These are phyloP conservation scores for Macropis europaea DNA, from an alignment of 2,888 invertebrate genomes.

Conservation along the genomic window DNA sequence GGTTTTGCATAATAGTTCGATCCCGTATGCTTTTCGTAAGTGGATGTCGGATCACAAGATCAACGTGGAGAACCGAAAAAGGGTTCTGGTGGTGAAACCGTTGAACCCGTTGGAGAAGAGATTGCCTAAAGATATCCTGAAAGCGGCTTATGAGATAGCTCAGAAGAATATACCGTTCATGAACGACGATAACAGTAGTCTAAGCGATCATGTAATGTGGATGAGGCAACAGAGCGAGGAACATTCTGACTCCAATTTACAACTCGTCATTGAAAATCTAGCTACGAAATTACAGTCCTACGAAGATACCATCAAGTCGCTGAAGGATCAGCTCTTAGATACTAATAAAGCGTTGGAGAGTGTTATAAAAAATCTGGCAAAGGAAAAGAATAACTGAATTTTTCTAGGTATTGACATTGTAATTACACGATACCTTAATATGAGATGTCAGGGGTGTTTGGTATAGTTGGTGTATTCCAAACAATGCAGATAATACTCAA, in stretches of 20 bases:
- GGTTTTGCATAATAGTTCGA: conserved; percentile 78
- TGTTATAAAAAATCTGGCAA: conserved; percentile 58
- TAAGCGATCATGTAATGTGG: conserved; percentile 65
- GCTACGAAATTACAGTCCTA: conserved; percentile 66
- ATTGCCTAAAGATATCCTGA: conserved; percentile 79
- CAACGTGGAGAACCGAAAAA: conserved; percentile 78
- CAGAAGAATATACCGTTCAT: conserved; percentile 71
- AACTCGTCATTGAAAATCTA: conserved; percentile 66
- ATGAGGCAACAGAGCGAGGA: conserved; percentile 65
- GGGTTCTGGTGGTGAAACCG: conserved; percentile 79
- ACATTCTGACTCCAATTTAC: conserved; percentile 53
- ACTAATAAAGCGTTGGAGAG: conserved; percentile 71
- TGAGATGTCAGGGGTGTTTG: not conserved
- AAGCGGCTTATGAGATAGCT: conserved; percentile 80
- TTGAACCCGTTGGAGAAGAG: conserved; percentile 80
- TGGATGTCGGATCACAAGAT: conserved; percentile 79
- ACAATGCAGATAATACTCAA: not conserved
- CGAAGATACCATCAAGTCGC: conserved; percentile 68
- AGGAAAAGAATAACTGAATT: conserved; percentile 44
- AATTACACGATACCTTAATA: conserved; percentile 11
- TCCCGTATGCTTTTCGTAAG: conserved; percentile 77
- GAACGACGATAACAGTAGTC: conserved; percentile 62
- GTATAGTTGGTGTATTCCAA: not conserved
- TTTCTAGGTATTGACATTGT: conserved; percentile 30
- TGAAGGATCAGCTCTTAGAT: conserved; percentile 70